Conservation (phyloP, 2,888 invertebrate genomes). For the Agrotis exclamationis region DNA sequence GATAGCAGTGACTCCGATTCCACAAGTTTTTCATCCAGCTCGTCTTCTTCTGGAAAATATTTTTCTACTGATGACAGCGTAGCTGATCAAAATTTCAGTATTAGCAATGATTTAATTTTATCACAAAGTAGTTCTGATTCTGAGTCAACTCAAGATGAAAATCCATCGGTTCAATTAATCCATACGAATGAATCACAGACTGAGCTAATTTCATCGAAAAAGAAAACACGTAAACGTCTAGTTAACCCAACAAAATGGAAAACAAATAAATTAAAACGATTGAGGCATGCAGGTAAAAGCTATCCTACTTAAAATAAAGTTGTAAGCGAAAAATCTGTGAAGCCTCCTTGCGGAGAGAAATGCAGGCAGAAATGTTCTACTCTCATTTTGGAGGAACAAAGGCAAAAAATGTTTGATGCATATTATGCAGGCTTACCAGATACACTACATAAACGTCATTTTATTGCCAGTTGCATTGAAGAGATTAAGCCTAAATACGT, state of each 20-base stretch:
- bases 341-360: conserved; percentile 11
- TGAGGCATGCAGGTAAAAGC: conserved; percentile 5
- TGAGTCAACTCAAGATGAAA: background rate
- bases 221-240: conserved; percentile 4
- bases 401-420: conserved; percentile 1
- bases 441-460: conserved; percentile 12
- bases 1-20: background rate
- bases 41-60: conserved; percentile 1
- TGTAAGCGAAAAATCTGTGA: conserved; percentile 1
- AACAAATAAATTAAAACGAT: conserved; percentile 9
- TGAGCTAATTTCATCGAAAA: no score
- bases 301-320: conserved; percentile 3
- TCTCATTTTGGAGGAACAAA: conserved; percentile 8
- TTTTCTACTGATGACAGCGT: conserved; percentile 24
- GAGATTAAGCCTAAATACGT: conserved; percentile 8
- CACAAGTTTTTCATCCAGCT: background rate
- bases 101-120: conserved; percentile 16
- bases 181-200: background rate
- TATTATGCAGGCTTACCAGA: conserved; percentile 8
- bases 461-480: background rate
- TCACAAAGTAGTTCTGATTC: conserved; percentile 5
- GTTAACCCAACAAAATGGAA: conserved; percentile 11
- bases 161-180: background rate
- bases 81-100: conserved; percentile 29
- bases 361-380: conserved; percentile 2